phyloP scores from a whole-genome alignment of 2,113 vertebrate genomes.

The Hydrolagus affinis region DNA sequence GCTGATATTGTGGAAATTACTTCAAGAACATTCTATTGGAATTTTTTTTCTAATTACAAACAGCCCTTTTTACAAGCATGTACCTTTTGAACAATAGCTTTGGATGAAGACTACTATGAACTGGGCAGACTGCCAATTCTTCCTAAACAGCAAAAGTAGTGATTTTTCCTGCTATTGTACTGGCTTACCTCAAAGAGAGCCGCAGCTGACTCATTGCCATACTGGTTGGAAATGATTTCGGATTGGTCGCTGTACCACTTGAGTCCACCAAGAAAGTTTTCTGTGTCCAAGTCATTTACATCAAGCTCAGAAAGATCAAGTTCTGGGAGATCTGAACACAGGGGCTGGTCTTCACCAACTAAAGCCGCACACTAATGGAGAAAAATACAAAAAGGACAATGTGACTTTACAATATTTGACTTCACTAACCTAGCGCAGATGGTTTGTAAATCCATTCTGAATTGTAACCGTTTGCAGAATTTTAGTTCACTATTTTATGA shows the following conservation, averaged over 20 bases:
- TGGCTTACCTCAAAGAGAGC: constrained; percentile 92
- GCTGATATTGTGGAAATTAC: neutral
- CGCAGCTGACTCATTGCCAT: constrained; percentile 81
- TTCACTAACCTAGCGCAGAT: neutral
- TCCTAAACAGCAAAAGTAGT: neutral
- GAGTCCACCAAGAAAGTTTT: constrained; percentile 92
- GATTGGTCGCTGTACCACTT: constrained; percentile 99
- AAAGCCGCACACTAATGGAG: constrained; percentile 85
- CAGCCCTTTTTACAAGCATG: neutral
- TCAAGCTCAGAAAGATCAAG: constrained; percentile 98
- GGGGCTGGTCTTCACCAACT: constrained; percentile 98
- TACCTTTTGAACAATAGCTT: neutral
- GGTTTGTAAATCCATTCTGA: neutral
- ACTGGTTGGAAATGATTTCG: constrained; percentile 95
- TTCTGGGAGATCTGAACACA: constrained; percentile 96
- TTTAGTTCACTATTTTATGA: too few species aligned
- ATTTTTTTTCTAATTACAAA: neutral
- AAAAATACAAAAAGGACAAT: constrained; percentile 35
- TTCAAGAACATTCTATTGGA: neutral
- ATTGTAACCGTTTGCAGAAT: too few species aligned
- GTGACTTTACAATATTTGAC: constrained; percentile 1
- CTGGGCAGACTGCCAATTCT: neutral
- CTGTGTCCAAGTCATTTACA: constrained; percentile 91
- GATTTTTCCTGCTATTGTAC: neutral
- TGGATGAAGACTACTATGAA: neutral